Evolutionary conservation across 2,797 vertebrate genomes (phyloP), one percentile per base, ranked within the genome.

Genomic region (Halcyon badia): DNA sequence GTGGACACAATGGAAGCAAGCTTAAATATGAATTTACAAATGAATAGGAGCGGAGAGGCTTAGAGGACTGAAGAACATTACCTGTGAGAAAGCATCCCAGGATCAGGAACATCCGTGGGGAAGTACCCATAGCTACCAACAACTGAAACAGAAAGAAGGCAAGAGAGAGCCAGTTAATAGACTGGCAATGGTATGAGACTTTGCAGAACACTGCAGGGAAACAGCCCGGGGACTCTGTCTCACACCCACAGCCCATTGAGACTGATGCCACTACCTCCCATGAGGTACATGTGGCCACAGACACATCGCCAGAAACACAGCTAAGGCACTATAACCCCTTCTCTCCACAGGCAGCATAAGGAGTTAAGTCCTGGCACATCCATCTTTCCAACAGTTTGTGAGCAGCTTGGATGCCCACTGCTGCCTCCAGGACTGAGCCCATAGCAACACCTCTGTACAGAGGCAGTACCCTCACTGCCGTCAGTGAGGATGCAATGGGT

Each of bases 111-210:
- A 16, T 95, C 98, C 86, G 92, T 76, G 93, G 89, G 93, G 94
- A 95, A 87, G 95, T 97, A 96, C 98, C 98, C 99, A 99, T 99
- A 91, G 48, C 96, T 96, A 89, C 87, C 95, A 97, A 97, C 91
- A 98, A 78, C 98, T 98, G 97, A 65, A 97, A 97, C 57, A 91
- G 95, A 92, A 97, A 97, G 85, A 96, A 90, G 89, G 81, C 70
- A 56, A 94, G 44, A 95, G 73, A 56, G 14, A 16, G 4, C 37
- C n/a, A 89, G 66, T 94, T 89, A 92, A 48, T 9, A 21, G 33
- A 69, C 26, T n/a, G 69, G 39, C 13, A 58, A 37, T 8, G 8
- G 14, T 6, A 5, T 3, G 5, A 48, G 14, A 37, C 25, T 19
- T 28, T 49, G 17, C 28, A 76, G 65, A 10, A 52, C 13, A 4